Evolutionary conservation across 1,140 invertebrate genomes (phyloP), one percentile per base, ranked within the genome.

Genomic region (Magallana angulata): DNA sequence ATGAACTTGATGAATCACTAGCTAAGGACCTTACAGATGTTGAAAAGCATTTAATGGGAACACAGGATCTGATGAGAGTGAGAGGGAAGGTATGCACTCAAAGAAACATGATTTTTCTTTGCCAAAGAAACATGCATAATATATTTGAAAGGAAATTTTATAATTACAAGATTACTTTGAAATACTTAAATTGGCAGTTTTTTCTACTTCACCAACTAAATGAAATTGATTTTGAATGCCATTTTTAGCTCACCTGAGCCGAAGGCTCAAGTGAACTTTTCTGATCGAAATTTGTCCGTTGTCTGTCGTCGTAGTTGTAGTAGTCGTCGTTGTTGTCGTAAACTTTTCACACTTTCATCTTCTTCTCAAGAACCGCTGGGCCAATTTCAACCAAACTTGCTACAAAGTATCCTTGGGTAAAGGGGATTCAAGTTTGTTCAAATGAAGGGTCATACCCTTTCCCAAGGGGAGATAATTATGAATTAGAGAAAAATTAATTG

Each of bases 1-100:
- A 87, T 68, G 81, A 83, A 82, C 56, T 87, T 12, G 85, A 87
- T 64, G 80, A 87, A 48, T 82, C 80, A 18, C 85, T 87, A 30
- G 58, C 59, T 62, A 59, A 58, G 57, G 85, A 82, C 58, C 81
- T 87, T 12, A 56, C 57, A 58, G 58, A 48, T 62, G 85, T 87
- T 18, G 85, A 87, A 82, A 59, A 24, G 18, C 76, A 87, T 82
- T 58, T 87, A 30, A 36, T 87, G 14, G 80, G 82, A 68, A 82
- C 76, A n/a, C 80, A 87, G 48, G 85, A 87, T 59, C 56, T 87
- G 36, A 62, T 82, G 59, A 82, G 58, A 82, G 80, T 87, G 57
- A 30, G 85, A 56, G 85, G 85, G 82, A 87, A 82, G 85, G 85
- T 87, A 62, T 76, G 30, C 36, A 48, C 71, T 30, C 24, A 80